Evolutionary conservation across 2,113 vertebrate species (phyloP).

Genomic region (Bos indicus): DNA sequence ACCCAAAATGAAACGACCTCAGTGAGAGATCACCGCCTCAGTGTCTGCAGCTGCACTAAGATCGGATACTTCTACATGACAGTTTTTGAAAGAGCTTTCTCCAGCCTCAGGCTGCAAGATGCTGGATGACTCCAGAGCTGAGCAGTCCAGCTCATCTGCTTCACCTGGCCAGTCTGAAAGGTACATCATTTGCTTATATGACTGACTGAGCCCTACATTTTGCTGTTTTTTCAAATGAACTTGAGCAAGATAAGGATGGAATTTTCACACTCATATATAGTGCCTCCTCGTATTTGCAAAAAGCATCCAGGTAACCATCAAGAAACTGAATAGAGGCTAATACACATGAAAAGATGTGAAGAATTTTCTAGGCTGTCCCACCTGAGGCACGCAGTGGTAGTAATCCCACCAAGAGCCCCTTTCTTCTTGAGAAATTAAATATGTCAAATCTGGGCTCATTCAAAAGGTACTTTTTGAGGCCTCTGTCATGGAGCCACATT

Average conservation of each 20-base stretch:
- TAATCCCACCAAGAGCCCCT: not conserved
- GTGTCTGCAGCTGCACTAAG: not conserved
- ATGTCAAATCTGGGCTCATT: not conserved
- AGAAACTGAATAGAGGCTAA: not conserved
- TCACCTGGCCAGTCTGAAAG: not conserved
- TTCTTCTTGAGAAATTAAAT: not conserved
- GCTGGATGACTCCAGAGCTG: not conserved
- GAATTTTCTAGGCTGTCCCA: not conserved
- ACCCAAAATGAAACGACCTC: not conserved
- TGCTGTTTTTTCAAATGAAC: not conserved
- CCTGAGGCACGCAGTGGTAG: not conserved
- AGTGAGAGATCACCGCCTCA: not conserved
- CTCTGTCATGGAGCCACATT: not conserved
- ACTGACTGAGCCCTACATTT: not conserved
- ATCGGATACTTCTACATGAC: not conserved
- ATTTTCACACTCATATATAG: not conserved
- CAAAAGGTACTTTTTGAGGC: not conserved
- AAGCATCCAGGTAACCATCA: not conserved
- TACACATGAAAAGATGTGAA: not conserved
- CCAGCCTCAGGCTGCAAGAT: not conserved
- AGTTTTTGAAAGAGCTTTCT: slow-evolving; percentile 1
- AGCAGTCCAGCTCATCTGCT: not conserved
- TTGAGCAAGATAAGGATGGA: not conserved
- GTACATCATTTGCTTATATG: not conserved
- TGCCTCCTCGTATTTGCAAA: not conserved